phyloP scores from a whole-genome alignment of 2,113 vertebrate genomes.

The Mus pahari region DNA sequence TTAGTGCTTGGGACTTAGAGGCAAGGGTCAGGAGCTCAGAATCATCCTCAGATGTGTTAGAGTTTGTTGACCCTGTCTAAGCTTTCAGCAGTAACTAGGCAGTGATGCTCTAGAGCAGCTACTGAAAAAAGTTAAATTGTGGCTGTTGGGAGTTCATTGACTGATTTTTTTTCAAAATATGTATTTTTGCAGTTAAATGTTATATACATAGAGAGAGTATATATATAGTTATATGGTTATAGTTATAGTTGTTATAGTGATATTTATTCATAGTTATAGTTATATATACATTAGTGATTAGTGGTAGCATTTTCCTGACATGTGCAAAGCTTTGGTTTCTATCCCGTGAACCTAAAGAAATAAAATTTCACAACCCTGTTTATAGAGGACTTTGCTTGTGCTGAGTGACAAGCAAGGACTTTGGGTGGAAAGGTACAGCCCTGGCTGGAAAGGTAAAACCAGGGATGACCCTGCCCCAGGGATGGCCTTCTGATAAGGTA shows the following conservation, averaged over 20 bases:
- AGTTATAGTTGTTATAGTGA: too few relatives aligned
- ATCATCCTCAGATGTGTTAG: background rate
- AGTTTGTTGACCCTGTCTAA: background rate
- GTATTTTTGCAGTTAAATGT: background rate
- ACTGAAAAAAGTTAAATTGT: too few relatives aligned
- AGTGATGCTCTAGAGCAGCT: background rate
- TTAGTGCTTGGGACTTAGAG: background rate
- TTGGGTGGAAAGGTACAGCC: background rate
- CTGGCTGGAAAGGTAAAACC: background rate
- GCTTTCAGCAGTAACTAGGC: background rate
- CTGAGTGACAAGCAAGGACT: too few relatives aligned
- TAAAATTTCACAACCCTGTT: background rate
- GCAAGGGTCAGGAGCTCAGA: background rate
- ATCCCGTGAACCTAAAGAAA: background rate
- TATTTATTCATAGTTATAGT: too few relatives aligned
- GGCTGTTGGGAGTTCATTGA: background rate
- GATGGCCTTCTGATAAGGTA: too few relatives aligned
- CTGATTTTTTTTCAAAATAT: background rate
- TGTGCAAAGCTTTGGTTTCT: background rate
- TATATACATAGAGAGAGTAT: background rate
- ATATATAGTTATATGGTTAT: too few relatives aligned
- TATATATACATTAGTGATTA: too few relatives aligned
- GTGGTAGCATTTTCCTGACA: background rate
- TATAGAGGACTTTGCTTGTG: background rate
- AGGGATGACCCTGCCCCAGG: background rate